phyloP scores from a whole-genome alignment of 1,140 invertebrate species.

The Platyura marginata region DNA sequence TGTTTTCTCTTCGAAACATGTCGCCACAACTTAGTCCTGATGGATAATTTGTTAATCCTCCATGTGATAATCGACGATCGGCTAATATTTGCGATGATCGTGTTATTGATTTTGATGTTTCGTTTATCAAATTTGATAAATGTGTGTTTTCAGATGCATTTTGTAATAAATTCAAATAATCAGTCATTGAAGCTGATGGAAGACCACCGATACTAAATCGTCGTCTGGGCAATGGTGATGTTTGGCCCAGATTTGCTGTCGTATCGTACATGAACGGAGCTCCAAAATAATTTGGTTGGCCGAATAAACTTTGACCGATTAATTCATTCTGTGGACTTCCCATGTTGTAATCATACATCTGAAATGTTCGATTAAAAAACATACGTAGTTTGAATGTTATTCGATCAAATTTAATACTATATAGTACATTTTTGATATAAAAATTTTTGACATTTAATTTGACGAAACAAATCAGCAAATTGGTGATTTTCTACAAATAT shows the following conservation, averaged over 20 bases:
- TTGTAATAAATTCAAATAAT: conserved; percentile 2
- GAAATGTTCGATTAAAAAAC: conserved; percentile 22
- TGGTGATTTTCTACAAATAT: no score
- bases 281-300: not conserved
- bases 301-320: conserved; percentile 6
- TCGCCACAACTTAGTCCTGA: conserved; percentile 19
- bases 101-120: conserved; percentile 24
- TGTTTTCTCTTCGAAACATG: conserved; percentile 19
- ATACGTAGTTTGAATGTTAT: no score
- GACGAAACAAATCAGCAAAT: no score
- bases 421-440: no score
- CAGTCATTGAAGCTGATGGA: conserved; percentile 20
- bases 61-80: conserved; percentile 3
- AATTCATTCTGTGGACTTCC: conserved; percentile 19
- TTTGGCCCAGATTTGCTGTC: conserved; percentile 2
- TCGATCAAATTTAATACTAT: no score
- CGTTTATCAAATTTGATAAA: conserved; percentile 21
- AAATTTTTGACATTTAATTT: no score
- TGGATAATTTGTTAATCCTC: conserved; percentile 17
- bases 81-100: conserved; percentile 19
- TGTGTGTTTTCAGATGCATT: conserved; percentile 8
- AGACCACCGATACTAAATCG: conserved; percentile 23
- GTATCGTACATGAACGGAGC: not conserved
- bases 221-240: conserved; percentile 17
- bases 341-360: conserved; percentile 23